Conservation (phyloP, 64 coral and sea anemone species). For the Platygyra sinensis region DNA sequence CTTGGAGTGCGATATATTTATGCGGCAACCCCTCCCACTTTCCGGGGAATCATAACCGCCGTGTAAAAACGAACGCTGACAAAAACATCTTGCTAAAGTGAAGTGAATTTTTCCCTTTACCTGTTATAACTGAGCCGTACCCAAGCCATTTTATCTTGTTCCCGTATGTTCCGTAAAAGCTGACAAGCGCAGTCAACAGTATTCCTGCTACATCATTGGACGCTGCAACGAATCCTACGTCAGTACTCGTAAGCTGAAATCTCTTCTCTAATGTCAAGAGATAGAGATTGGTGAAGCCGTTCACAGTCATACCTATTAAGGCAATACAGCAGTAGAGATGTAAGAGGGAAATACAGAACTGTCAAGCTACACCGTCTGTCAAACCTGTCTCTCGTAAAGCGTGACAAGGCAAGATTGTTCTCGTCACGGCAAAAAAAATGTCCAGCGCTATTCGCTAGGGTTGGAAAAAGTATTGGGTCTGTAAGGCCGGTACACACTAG, state of each 20-base stretch:
- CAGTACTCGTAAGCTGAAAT: constrained; percentile 75
- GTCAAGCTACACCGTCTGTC: no score
- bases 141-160: constrained; percentile 97
- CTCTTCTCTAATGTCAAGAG: constrained; percentile 79
- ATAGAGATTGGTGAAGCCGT: constrained; percentile 79
- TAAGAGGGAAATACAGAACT: not conserved
- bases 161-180: constrained; percentile 93
- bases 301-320: constrained; percentile 65
- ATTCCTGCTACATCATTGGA: constrained; percentile 83
- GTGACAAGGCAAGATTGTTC: no score
- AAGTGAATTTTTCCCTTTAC: not conserved
- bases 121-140: constrained; percentile 73
- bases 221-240: constrained; percentile 77
- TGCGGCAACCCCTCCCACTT: no score
- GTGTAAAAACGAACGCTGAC: no score
- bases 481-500: no score
- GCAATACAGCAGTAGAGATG: not conserved
- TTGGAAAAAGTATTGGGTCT: no score
- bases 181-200: constrained; percentile 71
- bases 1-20: no score
- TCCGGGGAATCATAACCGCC: no score
- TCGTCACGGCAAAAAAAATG: no score
- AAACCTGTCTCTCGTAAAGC: no score
- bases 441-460: no score
- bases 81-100: not conserved